Base-by-base conservation (phyloP, 2,113 vertebrate genomes). In the Protobothrops flavoviridis region DNA sequence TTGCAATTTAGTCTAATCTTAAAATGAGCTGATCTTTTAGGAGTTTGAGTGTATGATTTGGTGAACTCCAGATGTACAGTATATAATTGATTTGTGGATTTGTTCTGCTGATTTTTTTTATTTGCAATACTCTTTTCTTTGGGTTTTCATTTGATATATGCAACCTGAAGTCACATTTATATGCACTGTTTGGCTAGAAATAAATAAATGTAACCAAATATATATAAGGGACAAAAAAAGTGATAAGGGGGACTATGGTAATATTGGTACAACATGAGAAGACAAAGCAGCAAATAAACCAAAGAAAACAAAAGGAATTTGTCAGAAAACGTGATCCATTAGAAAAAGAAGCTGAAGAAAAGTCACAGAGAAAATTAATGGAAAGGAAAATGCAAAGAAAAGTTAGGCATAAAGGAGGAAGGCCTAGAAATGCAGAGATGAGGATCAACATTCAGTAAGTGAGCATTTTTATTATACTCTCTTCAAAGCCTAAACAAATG, bases 401-500 rank as follows among this genome's bases (percentile, higher is more conserved):
- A 81, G 69, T 39, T 81, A 39, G 13, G 17, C 69, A 81, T 81
- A 81, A 81, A 39, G 33, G 15, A 43, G 17, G 33, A 43, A 43
- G 17, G 1, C 3, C 7, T 81, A 81, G 74, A 81, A 81, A 81
- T 39, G n/a, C 69, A 81, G n/a, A 39, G n/a, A 33, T 81, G 3
- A 23, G 20, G 20, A 20, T 6, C 20, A 21, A 57, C 21, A 23
- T 57, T 57, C 56, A 57, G 21, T 57, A 39, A 81, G 17, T 20
- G 33, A 57, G 21, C 12, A 88, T 11, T 87, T 94, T 87, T 93
- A 43, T 91, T 94, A 87, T 94, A 24, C 4, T 93, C 53, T 85
- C 59, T 88, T 2, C 91, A 86, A 94, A 93, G 91, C 85, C 20
- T 48, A 97, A 93, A 94, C 59, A 90, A 94, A 94, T 88, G 74